Percentiles rank a stretch among this genome's conserved stretches.
phyloP scores from a whole-genome alignment of 1,140 invertebrate species.

The Galleria mellonella region DNA sequence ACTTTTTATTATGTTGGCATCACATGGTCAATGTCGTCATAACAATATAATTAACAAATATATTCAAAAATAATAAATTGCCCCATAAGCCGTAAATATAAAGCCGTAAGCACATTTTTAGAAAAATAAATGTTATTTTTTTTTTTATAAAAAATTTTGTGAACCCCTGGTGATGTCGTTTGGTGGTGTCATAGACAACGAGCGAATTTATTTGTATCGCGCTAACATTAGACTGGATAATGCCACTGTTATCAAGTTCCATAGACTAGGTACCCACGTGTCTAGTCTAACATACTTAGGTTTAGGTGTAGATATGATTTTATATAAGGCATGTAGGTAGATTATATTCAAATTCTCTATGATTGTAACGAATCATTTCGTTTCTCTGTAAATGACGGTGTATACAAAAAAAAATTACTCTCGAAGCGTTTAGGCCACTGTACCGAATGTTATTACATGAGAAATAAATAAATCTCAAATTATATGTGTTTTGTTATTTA shows the following conservation, averaged over 20 bases:
- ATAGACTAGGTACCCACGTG: slow-evolving; percentile 40
- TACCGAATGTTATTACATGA: slow-evolving; percentile 57
- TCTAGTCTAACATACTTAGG: slow-evolving; percentile 52
- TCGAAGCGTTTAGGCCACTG: slow-evolving; percentile 51
- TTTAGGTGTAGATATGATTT: slow-evolving; percentile 67
- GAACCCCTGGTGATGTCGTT: too few relatives aligned
- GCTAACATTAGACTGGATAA: slow-evolving; percentile 8
- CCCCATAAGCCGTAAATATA: too few relatives aligned
- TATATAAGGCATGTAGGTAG: slow-evolving; percentile 66
- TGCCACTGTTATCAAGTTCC: slow-evolving; percentile 32
- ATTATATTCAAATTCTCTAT: slow-evolving; percentile 60
- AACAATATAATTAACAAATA: too few relatives aligned
- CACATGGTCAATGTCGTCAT: too few relatives aligned
- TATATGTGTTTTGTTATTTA: slow-evolving; percentile 14
- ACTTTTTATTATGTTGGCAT: too few relatives aligned
- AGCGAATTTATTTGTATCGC: too few relatives aligned
- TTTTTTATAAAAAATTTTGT: too few relatives aligned
- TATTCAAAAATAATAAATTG: too few relatives aligned
- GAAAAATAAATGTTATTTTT: too few relatives aligned
- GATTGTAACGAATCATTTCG: slow-evolving; percentile 39
- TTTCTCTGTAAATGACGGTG: slow-evolving; percentile 42
- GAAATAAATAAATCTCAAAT: slow-evolving; percentile 56
- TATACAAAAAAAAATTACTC: slow-evolving; percentile 50
- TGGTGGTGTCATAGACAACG: too few relatives aligned
- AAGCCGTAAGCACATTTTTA: too few relatives aligned